Evolutionary conservation across 2,888 invertebrate species (phyloP), one percentile per base, ranked within the genome.

Genomic region (Herminia tarsipennalis): DNA sequence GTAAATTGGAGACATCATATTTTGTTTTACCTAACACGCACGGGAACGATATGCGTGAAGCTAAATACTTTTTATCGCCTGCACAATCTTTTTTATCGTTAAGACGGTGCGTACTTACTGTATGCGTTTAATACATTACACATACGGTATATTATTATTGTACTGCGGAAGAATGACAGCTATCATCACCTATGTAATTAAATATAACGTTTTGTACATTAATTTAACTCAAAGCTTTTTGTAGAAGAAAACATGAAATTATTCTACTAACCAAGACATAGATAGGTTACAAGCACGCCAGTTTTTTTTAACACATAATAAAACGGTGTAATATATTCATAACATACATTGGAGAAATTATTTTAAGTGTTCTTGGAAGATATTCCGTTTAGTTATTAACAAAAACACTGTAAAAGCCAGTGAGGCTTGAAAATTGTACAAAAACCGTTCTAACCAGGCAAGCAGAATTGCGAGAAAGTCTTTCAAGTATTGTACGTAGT

Each of bases 391-490:
- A 5, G 14, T 33, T 20, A 41, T 41, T 41, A 41, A 32, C 9
- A 39, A 42, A 62, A 64, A 40, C 29, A 42, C 56, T 29, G 36
- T 39, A 14, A 22, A 45, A 3, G 47, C 47, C 30, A 13, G 1
- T 43, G 34, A 34, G 58, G 35, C 33, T 44, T 39, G 42, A 41
- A 50, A 56, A 50, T 49, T 41, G 32, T 13, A 27, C 27, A 41
- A 54, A 54, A 53, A 51, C 49, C 45, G 44, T 48, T 37, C 35
- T 18, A 46, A 83, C 85, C 45, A 86, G 83, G 83, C 67, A 41
- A 49, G 28, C 72, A 85, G 77, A 72, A 54, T 44, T 30, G 56
- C 73, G 80, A 72, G 86, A 84, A 84, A 85, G 85, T 82, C 66
- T 65, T 57, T 44, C 54, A 44, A 51, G 71, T 73, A 74, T 79